These are phyloP conservation scores for Macroramphosus scolopax DNA, from an alignment of 2,797 vertebrate species.

Conservation along the genomic window DNA sequence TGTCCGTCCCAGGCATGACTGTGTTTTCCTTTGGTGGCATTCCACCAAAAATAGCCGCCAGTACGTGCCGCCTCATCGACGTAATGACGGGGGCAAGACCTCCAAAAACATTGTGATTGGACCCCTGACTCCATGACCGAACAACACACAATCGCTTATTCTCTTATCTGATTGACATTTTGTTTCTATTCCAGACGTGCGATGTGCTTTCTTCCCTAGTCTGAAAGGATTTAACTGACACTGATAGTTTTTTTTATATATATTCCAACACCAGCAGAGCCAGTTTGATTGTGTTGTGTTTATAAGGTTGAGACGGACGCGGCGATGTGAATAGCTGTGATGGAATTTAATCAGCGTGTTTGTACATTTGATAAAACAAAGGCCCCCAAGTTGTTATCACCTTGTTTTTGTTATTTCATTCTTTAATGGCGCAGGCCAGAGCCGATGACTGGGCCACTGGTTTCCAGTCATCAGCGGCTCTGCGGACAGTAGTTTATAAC, in stretches of 20 bases:
- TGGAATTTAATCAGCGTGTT: constrained; percentile 64
- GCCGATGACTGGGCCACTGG: constrained; percentile 17
- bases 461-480: constrained; percentile 32
- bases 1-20: too few species aligned
- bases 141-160: constrained; percentile 21
- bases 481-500: constrained; percentile 5
- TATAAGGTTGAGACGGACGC: constrained; percentile 9
- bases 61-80: constrained; percentile 26
- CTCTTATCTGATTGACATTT: constrained; percentile 62
- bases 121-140: constrained; percentile 18
- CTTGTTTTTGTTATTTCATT: constrained; percentile 67
- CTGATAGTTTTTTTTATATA: background rate
- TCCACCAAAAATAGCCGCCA: constrained; percentile 27
- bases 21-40: constrained; percentile 42
- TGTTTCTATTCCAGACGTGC: constrained; percentile 17
- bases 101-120: constrained; percentile 21
- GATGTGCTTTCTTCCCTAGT: constrained; percentile 27
- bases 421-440: constrained; percentile 38
- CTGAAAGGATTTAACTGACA: constrained; percentile 5
- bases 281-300: constrained; percentile 15
- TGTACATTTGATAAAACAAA: constrained; percentile 48
- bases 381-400: constrained; percentile 52
- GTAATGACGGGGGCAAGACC: constrained; percentile 18
- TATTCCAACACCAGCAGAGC: constrained; percentile 1
- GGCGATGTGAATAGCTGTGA: constrained; percentile 43